Conservation (phyloP, 2,888 invertebrate genomes). For the Geophilus truncorum region DNA sequence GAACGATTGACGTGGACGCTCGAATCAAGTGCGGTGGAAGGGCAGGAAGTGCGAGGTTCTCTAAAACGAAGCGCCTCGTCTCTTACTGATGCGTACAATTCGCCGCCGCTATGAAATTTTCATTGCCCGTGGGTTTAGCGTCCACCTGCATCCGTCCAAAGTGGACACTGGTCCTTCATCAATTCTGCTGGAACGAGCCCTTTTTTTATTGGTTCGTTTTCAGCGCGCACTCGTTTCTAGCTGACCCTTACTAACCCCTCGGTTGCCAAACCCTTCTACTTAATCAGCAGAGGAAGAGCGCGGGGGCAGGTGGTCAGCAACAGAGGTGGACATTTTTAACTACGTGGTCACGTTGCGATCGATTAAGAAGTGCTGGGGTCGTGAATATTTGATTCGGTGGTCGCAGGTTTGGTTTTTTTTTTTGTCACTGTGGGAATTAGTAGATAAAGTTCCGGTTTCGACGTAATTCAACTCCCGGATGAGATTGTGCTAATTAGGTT, state of each 20-base stretch:
- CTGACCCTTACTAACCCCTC: neutral
- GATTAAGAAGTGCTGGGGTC: neutral
- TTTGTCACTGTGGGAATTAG: neutral
- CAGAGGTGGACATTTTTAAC: neutral
- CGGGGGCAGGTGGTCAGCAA: neutral
- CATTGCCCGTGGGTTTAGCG: conserved; percentile 22
- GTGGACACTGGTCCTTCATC: conserved; percentile 15
- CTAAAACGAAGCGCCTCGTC: neutral
- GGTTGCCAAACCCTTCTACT: neutral
- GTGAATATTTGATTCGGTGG: neutral
- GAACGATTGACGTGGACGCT: neutral
- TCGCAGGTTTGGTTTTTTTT: neutral
- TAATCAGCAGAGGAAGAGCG: neutral
- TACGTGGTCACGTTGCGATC: neutral
- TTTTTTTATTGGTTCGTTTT: conserved; percentile 1
- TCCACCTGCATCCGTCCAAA: neutral
- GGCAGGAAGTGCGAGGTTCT: neutral
- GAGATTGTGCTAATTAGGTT: neutral
- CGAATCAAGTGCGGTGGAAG: neutral
- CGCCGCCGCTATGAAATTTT: conserved; percentile 1
- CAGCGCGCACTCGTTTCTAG: neutral
- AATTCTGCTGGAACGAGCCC: neutral
- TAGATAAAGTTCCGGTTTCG: neutral
- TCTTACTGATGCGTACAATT: conserved; percentile 13
- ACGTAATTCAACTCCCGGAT: neutral